Conservation (phyloP, 2,113 vertebrate species). For the Pollimyrus isidori region DNA sequence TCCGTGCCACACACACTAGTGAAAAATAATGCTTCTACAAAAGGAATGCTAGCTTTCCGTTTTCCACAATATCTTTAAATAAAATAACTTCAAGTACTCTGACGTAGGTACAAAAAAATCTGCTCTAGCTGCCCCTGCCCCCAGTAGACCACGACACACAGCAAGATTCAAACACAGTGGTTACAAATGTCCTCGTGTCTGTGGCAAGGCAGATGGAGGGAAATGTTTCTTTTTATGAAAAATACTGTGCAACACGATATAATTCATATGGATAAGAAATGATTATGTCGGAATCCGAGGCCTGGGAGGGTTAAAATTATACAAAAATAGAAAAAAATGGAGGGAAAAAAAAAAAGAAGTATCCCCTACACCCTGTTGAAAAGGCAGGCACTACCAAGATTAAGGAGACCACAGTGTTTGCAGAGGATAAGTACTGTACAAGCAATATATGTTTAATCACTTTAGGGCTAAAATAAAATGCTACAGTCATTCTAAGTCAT, state of each 20-base stretch:
- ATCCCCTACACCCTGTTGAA: slow-evolving; percentile 77
- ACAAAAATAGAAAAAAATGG: slow-evolving; percentile 60
- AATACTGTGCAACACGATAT: slow-evolving; percentile 77
- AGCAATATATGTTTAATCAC: slow-evolving; percentile 67
- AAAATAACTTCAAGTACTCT: slow-evolving; percentile 83
- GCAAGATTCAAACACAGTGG: slow-evolving; percentile 78
- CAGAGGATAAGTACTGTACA: slow-evolving; percentile 81
- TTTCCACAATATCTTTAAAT: slow-evolving; percentile 79
- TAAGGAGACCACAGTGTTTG: slow-evolving; percentile 80
- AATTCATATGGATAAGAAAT: slow-evolving; percentile 77
- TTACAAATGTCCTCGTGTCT: slow-evolving; percentile 67
- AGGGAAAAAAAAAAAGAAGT: slow-evolving; percentile 69
- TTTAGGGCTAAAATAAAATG: slow-evolving; percentile 75
- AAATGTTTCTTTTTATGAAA: slow-evolving; percentile 69
- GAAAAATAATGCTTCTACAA: slow-evolving; percentile 86
- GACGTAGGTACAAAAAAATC: slow-evolving; percentile 78
- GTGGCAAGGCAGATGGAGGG: slow-evolving; percentile 74
- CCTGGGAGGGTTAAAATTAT: slow-evolving; percentile 71
- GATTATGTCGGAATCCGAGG: slow-evolving; percentile 69
- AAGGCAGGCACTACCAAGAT: slow-evolving; percentile 85
- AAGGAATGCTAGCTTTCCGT: slow-evolving; percentile 75
- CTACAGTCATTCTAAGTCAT: slow-evolving; percentile 78
- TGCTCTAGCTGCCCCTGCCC: slow-evolving; percentile 69
- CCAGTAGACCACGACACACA: slow-evolving; percentile 73
- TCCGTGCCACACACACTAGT: slow-evolving; percentile 80